Conservation (phyloP, 2,888 invertebrate species). For the Isotomurus palustris region DNA sequence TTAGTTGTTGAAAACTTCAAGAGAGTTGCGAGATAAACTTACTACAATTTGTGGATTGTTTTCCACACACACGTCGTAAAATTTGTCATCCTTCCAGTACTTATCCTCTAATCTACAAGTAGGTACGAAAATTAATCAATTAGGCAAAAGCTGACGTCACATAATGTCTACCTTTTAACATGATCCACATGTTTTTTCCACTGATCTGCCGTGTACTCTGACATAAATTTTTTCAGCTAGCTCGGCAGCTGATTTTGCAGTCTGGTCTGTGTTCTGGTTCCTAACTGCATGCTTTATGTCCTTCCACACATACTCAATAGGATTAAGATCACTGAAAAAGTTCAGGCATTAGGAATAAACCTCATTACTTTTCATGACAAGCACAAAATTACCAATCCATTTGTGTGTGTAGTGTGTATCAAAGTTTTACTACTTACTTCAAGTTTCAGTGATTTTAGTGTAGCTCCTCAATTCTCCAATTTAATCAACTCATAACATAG, state of each 20-base stretch:
- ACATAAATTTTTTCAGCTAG: slow-evolving; percentile 4
- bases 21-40: too few relatives aligned
- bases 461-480: too few relatives aligned
- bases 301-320: slow-evolving; percentile 3
- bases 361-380: not conserved
- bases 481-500: too few relatives aligned
- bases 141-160: not conserved
- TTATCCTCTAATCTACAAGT: not conserved
- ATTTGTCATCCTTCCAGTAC: slow-evolving; percentile 2
- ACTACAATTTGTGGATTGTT: too few relatives aligned
- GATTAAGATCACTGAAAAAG: slow-evolving; percentile 4
- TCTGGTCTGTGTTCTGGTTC: not conserved
- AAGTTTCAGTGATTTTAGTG: not conserved
- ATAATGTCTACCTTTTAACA: not conserved
- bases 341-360: not conserved
- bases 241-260: not conserved
- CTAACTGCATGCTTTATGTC: slow-evolving; percentile 2
- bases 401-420: too few relatives aligned
- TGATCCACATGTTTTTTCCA: slow-evolving; percentile 5
- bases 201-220: not conserved
- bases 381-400: not conserved
- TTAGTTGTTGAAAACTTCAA: too few relatives aligned
- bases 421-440: not conserved
- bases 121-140: not conserved
- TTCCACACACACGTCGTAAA: too few relatives aligned